Base-by-base conservation (phyloP, 1,140 invertebrate genomes). In the Drosophila tani region DNA sequence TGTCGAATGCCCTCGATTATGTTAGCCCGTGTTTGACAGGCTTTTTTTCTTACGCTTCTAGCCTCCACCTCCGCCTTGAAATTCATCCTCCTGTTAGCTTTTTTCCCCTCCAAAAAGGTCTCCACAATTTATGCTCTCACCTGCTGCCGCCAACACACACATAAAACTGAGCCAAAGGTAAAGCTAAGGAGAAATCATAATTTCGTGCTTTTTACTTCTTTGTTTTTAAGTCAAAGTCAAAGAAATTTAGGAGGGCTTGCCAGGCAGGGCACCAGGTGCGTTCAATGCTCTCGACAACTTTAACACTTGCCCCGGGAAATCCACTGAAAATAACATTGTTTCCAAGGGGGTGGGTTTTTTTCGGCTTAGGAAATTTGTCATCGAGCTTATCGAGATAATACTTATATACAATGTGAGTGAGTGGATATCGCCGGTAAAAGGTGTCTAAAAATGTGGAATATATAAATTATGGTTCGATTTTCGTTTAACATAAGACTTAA, bases 1-100 rank as follows among this genome's bases (percentile, higher is more conserved):
- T 88, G 84, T 88, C 84, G 75, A 87, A 82, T 83, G 71, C 71
- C 68, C 68, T 76, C 81, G 84, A 88, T 88, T 88, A 84, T 88
- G 78, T 83, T 78, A 75, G 71, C 64, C 47, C 65, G 50, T 75
- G 65, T 78, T 79, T 68, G 77, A 78, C 73, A 88, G 68, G 49
- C 59, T 47, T 40, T 27, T 32, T 27, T 14, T n/a, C 38, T 35
- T 41, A 24, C 50, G 14, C 49, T 27, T 24, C 60, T 58, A 63
- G 59, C 15, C 45, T n/a, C 49, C 12, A 6, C 19, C 14, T 12
- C 40, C 41, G 6, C 6, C 24, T 3, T 35, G 14, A 12, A 21
- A 35, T 35, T 35, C 32, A 11, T 3, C 7, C 17, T 32, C 5
- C 7, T 9, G 7, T 38, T 55, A 21, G 51, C 32, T 35, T 15